phyloP scores from a whole-genome alignment of 2,888 invertebrate genomes.

The Euzetes globulus region DNA sequence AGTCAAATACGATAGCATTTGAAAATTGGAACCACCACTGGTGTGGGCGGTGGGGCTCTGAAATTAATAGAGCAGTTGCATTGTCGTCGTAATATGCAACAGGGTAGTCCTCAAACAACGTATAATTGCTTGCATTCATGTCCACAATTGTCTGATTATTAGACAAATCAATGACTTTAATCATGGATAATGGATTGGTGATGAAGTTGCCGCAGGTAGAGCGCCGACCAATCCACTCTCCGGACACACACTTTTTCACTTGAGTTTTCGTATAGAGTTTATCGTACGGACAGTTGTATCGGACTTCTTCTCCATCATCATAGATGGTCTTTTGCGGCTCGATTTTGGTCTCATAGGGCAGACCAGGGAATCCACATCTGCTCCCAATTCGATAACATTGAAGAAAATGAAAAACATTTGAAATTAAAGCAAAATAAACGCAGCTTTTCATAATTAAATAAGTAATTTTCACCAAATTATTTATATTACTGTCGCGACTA shows the following conservation, averaged over 20 bases:
- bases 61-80: neutral
- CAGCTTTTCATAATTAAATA: too few species aligned
- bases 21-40: neutral
- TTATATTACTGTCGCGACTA: too few species aligned
- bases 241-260: neutral
- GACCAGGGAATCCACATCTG: conserved; percentile 22
- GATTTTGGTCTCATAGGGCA: conserved; percentile 9
- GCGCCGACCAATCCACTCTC: neutral
- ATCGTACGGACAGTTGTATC: neutral
- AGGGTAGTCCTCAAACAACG: neutral
- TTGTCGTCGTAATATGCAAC: neutral
- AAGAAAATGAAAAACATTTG: neutral
- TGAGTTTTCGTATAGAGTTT: neutral
- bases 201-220: conserved; percentile 12
- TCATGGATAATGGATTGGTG: neutral
- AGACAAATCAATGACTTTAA: neutral
- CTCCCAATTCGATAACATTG: neutral
- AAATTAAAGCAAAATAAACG: too few species aligned
- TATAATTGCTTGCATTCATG: neutral
- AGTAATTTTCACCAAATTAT: too few species aligned
- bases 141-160: neutral
- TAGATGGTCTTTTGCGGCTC: neutral
- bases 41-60: neutral
- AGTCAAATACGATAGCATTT: neutral
- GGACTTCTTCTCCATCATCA: conserved; percentile 3